Conservation (phyloP, 2,888 invertebrate genomes). For the Rhagophthalmus giganteus region DNA sequence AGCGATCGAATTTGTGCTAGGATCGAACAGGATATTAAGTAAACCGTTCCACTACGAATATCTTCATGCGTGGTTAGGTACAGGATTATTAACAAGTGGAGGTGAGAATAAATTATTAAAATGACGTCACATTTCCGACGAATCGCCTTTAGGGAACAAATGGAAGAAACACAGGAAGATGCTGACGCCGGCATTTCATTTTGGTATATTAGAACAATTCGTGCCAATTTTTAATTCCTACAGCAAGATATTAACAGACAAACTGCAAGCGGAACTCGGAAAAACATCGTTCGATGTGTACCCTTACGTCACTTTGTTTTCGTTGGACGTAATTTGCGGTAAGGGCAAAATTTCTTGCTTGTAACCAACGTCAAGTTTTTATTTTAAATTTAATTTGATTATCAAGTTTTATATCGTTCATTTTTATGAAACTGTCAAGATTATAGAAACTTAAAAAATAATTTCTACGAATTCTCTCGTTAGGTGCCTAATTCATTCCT, state of each 20-base stretch:
- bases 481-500: no score
- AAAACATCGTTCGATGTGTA: slow-evolving; percentile 61
- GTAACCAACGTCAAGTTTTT: no score
- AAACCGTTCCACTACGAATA: slow-evolving; percentile 47
- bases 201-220: slow-evolving; percentile 72
- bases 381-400: no score
- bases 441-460: no score
- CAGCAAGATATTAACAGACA: slow-evolving; percentile 59
- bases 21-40: slow-evolving; percentile 41
- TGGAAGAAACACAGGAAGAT: slow-evolving; percentile 71
- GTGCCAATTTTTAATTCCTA: slow-evolving; percentile 70
- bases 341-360: no score
- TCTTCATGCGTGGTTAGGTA: slow-evolving; percentile 48
- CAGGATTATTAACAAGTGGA: slow-evolving; percentile 46
- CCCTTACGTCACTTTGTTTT: slow-evolving; percentile 63
- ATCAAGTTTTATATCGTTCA: no score
- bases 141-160: slow-evolving; percentile 50
- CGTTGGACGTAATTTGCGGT: slow-evolving; percentile 65
- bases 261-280: slow-evolving; percentile 52
- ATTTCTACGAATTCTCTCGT: no score
- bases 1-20: slow-evolving; percentile 40
- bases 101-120: slow-evolving; percentile 43
- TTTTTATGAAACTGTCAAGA: no score
- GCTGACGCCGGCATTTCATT: slow-evolving; percentile 75
- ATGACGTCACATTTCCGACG: slow-evolving; percentile 34